Evolutionary conservation across 2,113 vertebrate genomes (phyloP), one percentile per base, ranked within the genome.

Genomic region (Clarias gariepinus): DNA sequence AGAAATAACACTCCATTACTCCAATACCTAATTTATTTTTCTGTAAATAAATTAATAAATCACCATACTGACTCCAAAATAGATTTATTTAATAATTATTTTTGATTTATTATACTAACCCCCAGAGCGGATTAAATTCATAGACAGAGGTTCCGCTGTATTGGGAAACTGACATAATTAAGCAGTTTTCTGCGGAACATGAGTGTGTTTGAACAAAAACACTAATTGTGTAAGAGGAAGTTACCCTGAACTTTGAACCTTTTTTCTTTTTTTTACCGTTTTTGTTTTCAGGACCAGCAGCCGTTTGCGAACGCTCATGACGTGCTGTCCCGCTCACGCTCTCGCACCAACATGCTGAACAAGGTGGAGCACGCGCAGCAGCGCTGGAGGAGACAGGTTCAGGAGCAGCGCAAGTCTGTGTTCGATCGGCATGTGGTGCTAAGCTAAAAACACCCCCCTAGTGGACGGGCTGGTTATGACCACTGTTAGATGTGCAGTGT

Each of bases 291-390:
- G 98, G 97, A 99, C 94, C 97, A 98, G 91, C 98, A 99, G 90
- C 98, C 98, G 36, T 99, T 99, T 73, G 97, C 98, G 47, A 99
- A 99, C 0, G 98, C 98, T 18, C 98, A 99, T 0, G 97, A 98
- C 0, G 97, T 99, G 69, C 93, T 99, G 91, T 97, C 97, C 21
- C 97, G 94, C 18, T 97, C 98, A 0, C 96, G 96, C 33, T 97
- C 97, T 88, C 96, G 97, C 0, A 95, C 97, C 91, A 99, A 99
- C 3, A 96, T 99, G 82, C 93, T 99, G 68, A 98, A 99, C 95
- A 99, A 99, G 88, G 98, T 99, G 88, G 98, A 99, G 30, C 97
- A 98, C 1, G 98, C 98, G 0, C 98, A 99, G 93, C 98, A 99
- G 94, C 98, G 98, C 82, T 99, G 98, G 98, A 97, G 97, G 88